Percentiles rank a stretch among this genome's conserved stretches.
phyloP scores from a whole-genome alignment of 92 coral and sea anemone genomes.

The Montipora capitata region DNA sequence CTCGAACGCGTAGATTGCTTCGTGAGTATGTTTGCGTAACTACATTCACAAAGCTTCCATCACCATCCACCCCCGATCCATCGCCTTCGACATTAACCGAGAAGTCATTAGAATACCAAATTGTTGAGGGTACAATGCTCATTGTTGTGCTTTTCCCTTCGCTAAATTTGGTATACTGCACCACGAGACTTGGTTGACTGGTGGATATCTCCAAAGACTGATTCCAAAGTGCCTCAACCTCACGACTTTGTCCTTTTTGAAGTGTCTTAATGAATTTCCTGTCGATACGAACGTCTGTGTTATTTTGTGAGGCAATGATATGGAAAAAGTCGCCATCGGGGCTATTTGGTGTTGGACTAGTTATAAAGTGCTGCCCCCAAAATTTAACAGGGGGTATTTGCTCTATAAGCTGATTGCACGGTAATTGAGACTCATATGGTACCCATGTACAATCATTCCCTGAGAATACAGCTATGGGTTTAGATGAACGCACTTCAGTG shows the following conservation, averaged over 20 bases:
- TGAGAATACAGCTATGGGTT: conserved; percentile 87
- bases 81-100: conserved; percentile 65
- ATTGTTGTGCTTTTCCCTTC: conserved; percentile 72
- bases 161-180: conserved; percentile 79
- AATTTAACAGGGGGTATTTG: conserved; percentile 83
- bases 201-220: conserved; percentile 66
- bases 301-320: conserved; percentile 76
- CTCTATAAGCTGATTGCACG: conserved; percentile 90
- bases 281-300: conserved; percentile 72
- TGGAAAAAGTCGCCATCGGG: conserved; percentile 81
- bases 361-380: conserved; percentile 84
- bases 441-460: conserved; percentile 92
- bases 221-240: conserved; percentile 46
- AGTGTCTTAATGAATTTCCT: conserved; percentile 5
- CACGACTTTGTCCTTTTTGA: conserved; percentile 66
- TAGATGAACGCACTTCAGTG: conserved; percentile 75
- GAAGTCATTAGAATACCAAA: conserved; percentile 84
- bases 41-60: conserved; percentile 56
- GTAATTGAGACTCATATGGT: conserved; percentile 31
- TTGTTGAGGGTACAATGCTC: conserved; percentile 81
- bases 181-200: conserved; percentile 77
- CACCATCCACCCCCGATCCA: neutral
- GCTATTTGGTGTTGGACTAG: conserved; percentile 78
- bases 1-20: conserved; percentile 60
- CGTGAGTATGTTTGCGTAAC: conserved; percentile 63